Evolutionary conservation across 2,113 vertebrate genomes (phyloP).

Genomic region (Ariopsis seemanni): DNA sequence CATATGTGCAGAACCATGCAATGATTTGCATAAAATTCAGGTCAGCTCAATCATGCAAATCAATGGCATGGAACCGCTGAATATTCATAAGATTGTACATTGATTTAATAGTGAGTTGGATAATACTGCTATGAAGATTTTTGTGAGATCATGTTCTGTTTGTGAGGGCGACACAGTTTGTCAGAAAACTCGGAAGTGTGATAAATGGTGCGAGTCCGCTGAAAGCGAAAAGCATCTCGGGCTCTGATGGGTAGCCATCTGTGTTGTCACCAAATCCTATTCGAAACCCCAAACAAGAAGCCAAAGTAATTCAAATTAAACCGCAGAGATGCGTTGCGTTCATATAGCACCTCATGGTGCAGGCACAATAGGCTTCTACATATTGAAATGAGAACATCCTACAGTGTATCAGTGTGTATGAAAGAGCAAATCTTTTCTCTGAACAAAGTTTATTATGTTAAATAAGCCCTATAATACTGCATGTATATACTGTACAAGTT

Average conservation of each 20-base stretch:
- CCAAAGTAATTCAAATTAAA: background rate
- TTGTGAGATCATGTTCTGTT: background rate
- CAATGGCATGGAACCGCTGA: constrained; percentile 27
- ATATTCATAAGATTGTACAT: constrained; percentile 34
- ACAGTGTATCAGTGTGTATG: background rate
- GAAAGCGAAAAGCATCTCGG: background rate
- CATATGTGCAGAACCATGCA: background rate
- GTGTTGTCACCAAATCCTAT: background rate
- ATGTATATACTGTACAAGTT: background rate
- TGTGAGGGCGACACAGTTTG: background rate
- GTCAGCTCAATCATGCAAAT: constrained; percentile 19
- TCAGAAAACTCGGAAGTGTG: background rate
- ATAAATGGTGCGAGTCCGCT: background rate
- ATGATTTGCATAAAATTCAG: constrained; percentile 40
- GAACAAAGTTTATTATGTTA: background rate
- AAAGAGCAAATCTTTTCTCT: background rate
- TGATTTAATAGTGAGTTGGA: background rate
- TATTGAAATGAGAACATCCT: background rate
- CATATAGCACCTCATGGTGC: background rate
- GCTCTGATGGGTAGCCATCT: background rate
- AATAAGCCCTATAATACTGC: background rate
- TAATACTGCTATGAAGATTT: background rate
- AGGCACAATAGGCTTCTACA: background rate
- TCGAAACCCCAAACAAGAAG: background rate
- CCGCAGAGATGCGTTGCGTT: background rate